Base-by-base conservation (phyloP, 1,140 invertebrate genomes). In the Parasteatoda tepidariorum region DNA sequence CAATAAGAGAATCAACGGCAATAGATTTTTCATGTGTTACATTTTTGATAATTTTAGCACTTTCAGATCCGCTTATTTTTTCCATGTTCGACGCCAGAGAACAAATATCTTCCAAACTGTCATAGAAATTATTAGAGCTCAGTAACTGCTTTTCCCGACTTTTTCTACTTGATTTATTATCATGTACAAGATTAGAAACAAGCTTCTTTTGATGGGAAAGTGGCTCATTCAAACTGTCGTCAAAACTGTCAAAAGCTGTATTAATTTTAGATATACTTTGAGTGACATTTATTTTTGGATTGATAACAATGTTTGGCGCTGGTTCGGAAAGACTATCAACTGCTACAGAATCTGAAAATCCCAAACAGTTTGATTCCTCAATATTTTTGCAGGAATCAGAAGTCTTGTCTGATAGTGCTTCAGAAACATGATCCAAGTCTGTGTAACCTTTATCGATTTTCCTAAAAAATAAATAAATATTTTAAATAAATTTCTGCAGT, bases 161-260 rank as follows among this genome's bases (percentile, higher is more conserved):
- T 28, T 66, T 78, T 31, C 48, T 48, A 18, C 38, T 48, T 48
- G 34, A 55, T 18, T 6, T 66, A 28, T 78, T 28, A 54, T 18
- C 41, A 31, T 64, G 38, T 31, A 41, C 74, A 54, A n/a, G n/a
- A n/a, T n/a, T n/a, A n/a, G n/a, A n/a, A n/a, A n/a, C n/a, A n/a
- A n/a, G n/a, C n/a, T n/a, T n/a, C n/a, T n/a, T n/a, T n/a, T n/a
- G n/a, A n/a, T n/a, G n/a, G n/a, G n/a, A n/a, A n/a, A n/a, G 31
- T 61, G 70, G 33, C 34, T 31, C 66, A 82, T 82, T 33, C 13
- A 82, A 61, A 28, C 78, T 82, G 26, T 82, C 78, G n/a, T 70
- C 34, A 70, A 82, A 82, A 61, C 78, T 82, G 3, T 82, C 78
- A 82, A 61, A 82, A 41, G 70, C 71, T 30, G 54, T 82, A 57